Base-by-base conservation (phyloP, 2,888 invertebrate species). In the Pinctada fucata region DNA sequence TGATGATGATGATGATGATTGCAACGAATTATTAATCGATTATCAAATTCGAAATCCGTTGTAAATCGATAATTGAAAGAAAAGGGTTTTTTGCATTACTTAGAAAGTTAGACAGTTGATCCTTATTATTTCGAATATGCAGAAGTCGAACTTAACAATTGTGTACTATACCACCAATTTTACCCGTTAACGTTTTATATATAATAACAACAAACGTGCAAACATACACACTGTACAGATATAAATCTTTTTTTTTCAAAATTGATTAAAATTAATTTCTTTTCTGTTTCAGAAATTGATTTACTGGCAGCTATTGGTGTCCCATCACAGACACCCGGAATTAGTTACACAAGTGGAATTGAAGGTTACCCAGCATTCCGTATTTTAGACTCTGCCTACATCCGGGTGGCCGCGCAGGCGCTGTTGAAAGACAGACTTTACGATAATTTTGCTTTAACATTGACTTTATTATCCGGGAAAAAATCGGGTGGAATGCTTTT, bases 291-390 rank as follows among this genome's bases (percentile, higher is more conserved):
- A 45, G 69, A 71, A 6, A 77, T 84, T 2, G 84, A 86, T 69
- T 74, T 86, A 31, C 73, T 86, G 71, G 64, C 75, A 31, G 74
- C 82, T 3, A 51, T 86, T 3, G 84, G 84, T 6, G 66, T 80
- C 5, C 84, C 84, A 2, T 49, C 48, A 2, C 47, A 16, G 6
- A 80, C 65, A 3, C 69, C 76, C 1, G 84, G 84, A 2, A 76
- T 86, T 3, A 69, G 67, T 3, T 86, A 84, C 64, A 69, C 72
- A 13, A 78, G 72, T 3, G 84, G 83, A 65, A 47, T 82, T 6
- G 84, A 81, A 67, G 84, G 84, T 2, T 82, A 70, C 71, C 86
- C 86, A n/a, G 83, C 84, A 45, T 86, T 86, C 65, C 71, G 70
- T 52, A 72, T 86, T 45, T 50, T 48, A 8, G 69, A 73, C 49